Evolutionary conservation across 2,797 vertebrate genomes (phyloP).

Genomic region (Danio jaintianensis): DNA sequence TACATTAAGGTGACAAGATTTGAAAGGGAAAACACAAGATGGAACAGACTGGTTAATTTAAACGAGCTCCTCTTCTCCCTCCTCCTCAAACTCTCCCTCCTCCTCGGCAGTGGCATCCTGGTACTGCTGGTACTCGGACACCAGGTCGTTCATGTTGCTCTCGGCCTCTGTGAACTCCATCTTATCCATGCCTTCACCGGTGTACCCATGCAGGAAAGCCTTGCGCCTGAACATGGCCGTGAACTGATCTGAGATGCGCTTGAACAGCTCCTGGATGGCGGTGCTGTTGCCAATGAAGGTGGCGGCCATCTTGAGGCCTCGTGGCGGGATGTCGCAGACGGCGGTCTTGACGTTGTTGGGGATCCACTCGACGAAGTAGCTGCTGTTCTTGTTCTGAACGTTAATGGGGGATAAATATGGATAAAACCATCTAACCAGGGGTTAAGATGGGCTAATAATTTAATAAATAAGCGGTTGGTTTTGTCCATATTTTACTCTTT

Average conservation of each 20-base stretch:
- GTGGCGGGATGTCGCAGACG: constrained; percentile 85
- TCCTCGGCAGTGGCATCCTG: constrained; percentile 81
- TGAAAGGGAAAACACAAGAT: too few species aligned
- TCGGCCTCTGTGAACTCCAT: constrained; percentile 79
- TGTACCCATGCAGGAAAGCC: constrained; percentile 75
- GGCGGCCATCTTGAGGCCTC: constrained; percentile 85
- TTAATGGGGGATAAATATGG: constrained; percentile 58
- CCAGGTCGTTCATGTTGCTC: constrained; percentile 84
- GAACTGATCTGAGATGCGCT: constrained; percentile 80
- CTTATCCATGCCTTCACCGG: constrained; percentile 71
- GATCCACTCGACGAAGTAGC: constrained; percentile 88
- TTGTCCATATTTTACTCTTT: background rate
- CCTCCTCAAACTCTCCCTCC: constrained; percentile 79
- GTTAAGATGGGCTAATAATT: background rate
- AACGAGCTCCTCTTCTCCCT: constrained; percentile 75
- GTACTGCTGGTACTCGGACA: constrained; percentile 83
- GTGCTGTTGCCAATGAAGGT: constrained; percentile 85
- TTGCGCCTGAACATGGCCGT: constrained; percentile 78
- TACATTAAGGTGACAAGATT: too few species aligned
- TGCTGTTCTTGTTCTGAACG: constrained; percentile 88
- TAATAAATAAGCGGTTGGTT: background rate
- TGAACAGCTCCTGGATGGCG: constrained; percentile 78
- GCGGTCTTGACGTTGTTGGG: constrained; percentile 87
- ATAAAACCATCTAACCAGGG: background rate
- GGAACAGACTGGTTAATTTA: too few species aligned